Evolutionary conservation across 2,888 invertebrate species (phyloP), one percentile per base, ranked within the genome.

Genomic region (Dugesia japonica): DNA sequence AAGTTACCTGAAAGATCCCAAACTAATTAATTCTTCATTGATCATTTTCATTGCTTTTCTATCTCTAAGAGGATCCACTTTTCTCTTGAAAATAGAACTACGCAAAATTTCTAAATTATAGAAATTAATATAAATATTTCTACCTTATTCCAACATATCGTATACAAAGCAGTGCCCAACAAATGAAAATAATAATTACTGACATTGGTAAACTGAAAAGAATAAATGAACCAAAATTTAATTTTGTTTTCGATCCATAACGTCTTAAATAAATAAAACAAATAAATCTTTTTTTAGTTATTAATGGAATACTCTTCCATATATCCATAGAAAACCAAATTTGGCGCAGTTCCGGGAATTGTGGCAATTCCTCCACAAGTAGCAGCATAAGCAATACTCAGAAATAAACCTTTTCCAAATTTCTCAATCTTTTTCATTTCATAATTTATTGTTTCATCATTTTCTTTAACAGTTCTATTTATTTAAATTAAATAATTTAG

Each of bases 11-110:
- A 56, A 20, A 9, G n/a, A 23, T 56, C 56, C 56, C 7, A 56
- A 23, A 20, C 17, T 56, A 20, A 1, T 56, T 4, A 56, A n/a
- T 56, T 56, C 56, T n/a, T 56, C 56, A 20, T 56, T n/a, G n/a
- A 56, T 56, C n/a, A 56, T 13, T 56, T 56, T 56, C 56, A 56
- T 56, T 56, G 56, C 23, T 20, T 56, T 56, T 56, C 56, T 56
- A 56, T 56, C 56, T 56, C 56, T 4, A 4, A 9, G 56, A 4
- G 56, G 56, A 56, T 56, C 23, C 1, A 56, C 17, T 23, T 56
- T 56, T 56, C 56, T 56, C 17, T 56, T 56, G n/a, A 56, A 56
- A n/a, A 56, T 56, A 13, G 56, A 56, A 56, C 56, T 56, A 56
- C n/a, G n/a, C n/a, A n/a, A n/a, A n/a, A n/a, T n/a, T n/a, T n/a